Conservation (phyloP, 2,113 vertebrate species). For the Gobius niger region DNA sequence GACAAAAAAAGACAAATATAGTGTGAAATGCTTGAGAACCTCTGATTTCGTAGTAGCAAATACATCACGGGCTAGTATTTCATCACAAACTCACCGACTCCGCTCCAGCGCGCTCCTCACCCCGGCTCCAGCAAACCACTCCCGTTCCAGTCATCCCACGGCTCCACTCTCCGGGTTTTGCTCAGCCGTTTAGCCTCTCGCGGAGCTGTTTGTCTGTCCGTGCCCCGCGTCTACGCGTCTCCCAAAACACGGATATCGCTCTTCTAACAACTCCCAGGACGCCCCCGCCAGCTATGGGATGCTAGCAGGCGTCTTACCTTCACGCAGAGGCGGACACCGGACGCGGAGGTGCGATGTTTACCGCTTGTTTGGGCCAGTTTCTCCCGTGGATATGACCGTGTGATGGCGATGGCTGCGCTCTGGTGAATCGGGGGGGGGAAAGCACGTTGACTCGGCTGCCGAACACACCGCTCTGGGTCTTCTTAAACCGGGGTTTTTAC, state of each 20-base stretch:
- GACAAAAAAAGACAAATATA: too few relatives aligned
- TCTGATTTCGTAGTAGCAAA: too few relatives aligned
- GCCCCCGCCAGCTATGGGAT: conserved; percentile 46
- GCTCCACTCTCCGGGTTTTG: conserved; percentile 51
- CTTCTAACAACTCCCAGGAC: conserved; percentile 28
- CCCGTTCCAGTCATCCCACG: conserved; percentile 9
- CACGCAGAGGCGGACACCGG: conserved; percentile 17
- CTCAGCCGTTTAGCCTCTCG: conserved; percentile 56
- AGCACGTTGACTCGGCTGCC: conserved; percentile 57
- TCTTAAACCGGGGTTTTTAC: conserved; percentile 22
- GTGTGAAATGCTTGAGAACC: too few relatives aligned
- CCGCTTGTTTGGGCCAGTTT: conserved; percentile 45
- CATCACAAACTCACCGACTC: too few relatives aligned
- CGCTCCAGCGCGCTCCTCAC: conserved; percentile 15
- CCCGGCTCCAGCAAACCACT: neutral
- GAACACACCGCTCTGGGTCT: conserved; percentile 13
- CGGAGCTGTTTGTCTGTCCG: conserved; percentile 46
- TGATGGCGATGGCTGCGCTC: conserved; percentile 63
- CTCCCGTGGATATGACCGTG: conserved; percentile 62
- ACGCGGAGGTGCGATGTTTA: conserved; percentile 35
- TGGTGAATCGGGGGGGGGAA: conserved; percentile 55
- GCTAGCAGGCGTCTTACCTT: conserved; percentile 16
- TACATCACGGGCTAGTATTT: too few relatives aligned
- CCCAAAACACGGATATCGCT: conserved; percentile 30
- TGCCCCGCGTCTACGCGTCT: conserved; percentile 29